Evolutionary conservation across 2,113 vertebrate genomes (phyloP), one percentile per base, ranked within the genome.

Genomic region (Cheirogaleus medius): DNA sequence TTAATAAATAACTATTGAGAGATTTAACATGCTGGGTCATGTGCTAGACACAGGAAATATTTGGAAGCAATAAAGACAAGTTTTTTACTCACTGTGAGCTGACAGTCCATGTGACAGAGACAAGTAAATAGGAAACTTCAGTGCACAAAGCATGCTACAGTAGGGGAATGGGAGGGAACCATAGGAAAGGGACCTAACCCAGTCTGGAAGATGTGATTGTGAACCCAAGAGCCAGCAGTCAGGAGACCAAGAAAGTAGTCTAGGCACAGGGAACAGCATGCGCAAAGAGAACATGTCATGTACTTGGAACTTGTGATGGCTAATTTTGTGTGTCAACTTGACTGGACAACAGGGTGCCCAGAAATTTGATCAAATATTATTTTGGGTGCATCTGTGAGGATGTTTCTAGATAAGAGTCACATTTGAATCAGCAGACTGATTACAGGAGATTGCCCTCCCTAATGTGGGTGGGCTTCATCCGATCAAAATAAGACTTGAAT

Each of bases 1-100:
- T 88, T 66, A 95, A 76, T 60, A 69, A 95, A 23, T 27, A 86
- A 64, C 11, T 39, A 44, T 29, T 77, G 58, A 29, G 11, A 83
- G 13, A n/a, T 1, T 83, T 82, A 44, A 3, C 44, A 64, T 71
- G 49, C 60, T 87, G 14, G 11, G 69, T 68, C 56, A 39, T 60
- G 4, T 85, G 8, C 8, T 63, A 39, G 29, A 47, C 58, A 69
- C 66, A 52, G 47, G 47, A 94, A 63, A 63, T 54, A 44, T 2
- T 91, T 9, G 14, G 68, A 92, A 63, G 23, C 37, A 58, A 34
- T n/a, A 71, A 90, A 54, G 23, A 49, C 21, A 60, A 73, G 34
- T 39, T 86, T 56, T 64, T 78, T 44, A 29, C 18, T 60, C 29
- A 44, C 8, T 44, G 8, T 68, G 63, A 88, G n/a, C 32, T 54